Evolutionary conservation across 2,113 vertebrate species (phyloP).

Genomic region (Edolisoma coerulescens): DNA sequence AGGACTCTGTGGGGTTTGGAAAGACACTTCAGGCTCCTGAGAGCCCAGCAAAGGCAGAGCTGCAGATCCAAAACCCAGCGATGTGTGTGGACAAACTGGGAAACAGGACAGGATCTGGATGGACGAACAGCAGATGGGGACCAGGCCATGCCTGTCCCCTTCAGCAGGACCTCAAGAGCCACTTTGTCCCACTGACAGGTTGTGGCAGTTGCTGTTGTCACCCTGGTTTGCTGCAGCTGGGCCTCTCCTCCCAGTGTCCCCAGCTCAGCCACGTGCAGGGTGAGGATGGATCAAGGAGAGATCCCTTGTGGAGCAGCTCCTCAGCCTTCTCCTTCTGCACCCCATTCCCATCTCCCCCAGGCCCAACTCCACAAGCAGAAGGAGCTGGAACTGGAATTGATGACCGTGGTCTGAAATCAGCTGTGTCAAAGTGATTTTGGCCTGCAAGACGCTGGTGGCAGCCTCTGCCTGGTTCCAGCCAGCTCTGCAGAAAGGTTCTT

Average conservation of each 20-base stretch:
- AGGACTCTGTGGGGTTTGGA: neutral
- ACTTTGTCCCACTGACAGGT: neutral
- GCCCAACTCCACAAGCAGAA: neutral
- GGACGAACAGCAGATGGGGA: neutral
- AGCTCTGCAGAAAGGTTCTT: neutral
- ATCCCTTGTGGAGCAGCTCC: neutral
- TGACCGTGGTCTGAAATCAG: neutral
- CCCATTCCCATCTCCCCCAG: neutral
- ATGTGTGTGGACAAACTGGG: fast-evolving
- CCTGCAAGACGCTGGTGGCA: neutral
- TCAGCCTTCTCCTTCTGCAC: neutral
- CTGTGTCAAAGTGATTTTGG: neutral
- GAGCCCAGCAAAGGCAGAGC: neutral
- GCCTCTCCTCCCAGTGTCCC: fast-evolving
- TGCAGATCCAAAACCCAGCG: neutral
- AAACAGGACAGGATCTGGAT: neutral
- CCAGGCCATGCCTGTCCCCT: fast-evolving
- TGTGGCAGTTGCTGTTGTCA: neutral
- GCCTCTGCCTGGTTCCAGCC: neutral
- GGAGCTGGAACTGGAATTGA: neutral
- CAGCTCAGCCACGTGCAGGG: neutral
- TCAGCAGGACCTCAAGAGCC: neutral
- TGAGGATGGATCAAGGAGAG: neutral
- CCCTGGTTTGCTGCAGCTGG: neutral
- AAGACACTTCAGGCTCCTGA: neutral